These are phyloP conservation scores for Arenicola marina DNA, from an alignment of 2,888 invertebrate species.

Conservation along the genomic window DNA sequence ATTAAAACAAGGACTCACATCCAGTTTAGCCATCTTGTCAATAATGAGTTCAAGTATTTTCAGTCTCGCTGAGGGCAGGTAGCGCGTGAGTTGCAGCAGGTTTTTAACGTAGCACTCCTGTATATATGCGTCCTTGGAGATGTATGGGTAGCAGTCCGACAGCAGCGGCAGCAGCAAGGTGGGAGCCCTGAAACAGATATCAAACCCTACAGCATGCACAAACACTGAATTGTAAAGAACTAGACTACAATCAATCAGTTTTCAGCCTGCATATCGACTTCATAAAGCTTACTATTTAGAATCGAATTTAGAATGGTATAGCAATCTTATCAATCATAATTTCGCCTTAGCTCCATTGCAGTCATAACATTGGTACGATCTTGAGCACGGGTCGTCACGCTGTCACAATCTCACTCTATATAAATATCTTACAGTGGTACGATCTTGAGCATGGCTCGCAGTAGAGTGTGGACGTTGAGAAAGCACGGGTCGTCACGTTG, in stretches of 20 bases:
- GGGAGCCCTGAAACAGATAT: constrained; percentile 68
- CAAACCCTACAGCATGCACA: neutral
- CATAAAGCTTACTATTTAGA: too few relatives aligned
- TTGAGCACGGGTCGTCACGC: too few relatives aligned
- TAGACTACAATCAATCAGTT: neutral
- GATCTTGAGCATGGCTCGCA: constrained; percentile 30
- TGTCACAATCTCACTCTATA: too few relatives aligned
- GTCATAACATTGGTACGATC: too few relatives aligned
- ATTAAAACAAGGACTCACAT: constrained; percentile 48
- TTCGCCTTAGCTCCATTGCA: too few relatives aligned
- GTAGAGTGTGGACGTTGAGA: constrained; percentile 67
- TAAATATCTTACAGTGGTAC: constrained; percentile 1
- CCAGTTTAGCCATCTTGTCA: constrained; percentile 69
- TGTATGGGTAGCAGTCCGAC: constrained; percentile 75
- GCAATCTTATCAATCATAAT: too few relatives aligned
- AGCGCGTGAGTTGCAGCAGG: constrained; percentile 75
- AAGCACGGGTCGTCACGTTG: neutral
- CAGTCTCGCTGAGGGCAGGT: constrained; percentile 73
- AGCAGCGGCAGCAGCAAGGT: constrained; percentile 72
- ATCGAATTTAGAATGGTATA: too few relatives aligned
- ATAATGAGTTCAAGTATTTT: constrained; percentile 76
- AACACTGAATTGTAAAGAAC: too few relatives aligned
- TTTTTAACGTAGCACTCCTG: constrained; percentile 80
- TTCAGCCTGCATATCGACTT: neutral
- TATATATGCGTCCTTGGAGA: constrained; percentile 70